Evolutionary conservation across 2,797 vertebrate genomes (phyloP).

Genomic region (Sylvia borin): DNA sequence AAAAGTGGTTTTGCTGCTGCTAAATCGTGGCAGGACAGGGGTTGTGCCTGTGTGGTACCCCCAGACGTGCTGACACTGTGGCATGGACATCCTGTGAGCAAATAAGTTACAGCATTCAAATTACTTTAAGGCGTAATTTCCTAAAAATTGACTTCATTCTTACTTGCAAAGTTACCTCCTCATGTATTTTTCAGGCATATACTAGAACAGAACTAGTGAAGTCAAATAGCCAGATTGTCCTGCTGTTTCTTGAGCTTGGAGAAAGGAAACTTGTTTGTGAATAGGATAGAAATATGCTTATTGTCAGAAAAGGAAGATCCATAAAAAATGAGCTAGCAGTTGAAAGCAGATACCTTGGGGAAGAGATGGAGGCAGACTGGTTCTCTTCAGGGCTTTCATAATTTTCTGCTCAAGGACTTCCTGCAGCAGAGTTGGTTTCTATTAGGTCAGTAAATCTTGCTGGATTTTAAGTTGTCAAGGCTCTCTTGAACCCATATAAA

Average conservation of each 20-base stretch:
- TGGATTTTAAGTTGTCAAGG: neutral
- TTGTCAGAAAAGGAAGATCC: neutral
- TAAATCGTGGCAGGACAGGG: rapidly evolving
- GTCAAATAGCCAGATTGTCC: neutral
- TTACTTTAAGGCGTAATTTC: neutral
- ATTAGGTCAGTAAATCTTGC: neutral
- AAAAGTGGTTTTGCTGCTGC: neutral
- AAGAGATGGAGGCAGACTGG: neutral
- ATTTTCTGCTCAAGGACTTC: neutral
- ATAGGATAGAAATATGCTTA: neutral
- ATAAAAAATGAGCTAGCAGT: neutral
- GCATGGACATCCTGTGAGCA: neutral
- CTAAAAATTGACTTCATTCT: neutral
- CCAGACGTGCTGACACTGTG: rapidly evolving
- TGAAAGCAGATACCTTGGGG: neutral
- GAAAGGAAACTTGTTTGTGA: neutral
- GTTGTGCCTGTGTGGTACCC: neutral
- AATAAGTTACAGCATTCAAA: neutral
- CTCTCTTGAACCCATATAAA: neutral
- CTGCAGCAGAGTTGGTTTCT: neutral
- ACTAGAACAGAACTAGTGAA: neutral
- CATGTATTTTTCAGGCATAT: neutral
- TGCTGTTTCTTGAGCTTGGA: neutral
- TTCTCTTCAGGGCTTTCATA: neutral
- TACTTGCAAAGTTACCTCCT: neutral